Conservation (phyloP, 1,140 invertebrate genomes). For the Melipona quadrifasciata region DNA sequence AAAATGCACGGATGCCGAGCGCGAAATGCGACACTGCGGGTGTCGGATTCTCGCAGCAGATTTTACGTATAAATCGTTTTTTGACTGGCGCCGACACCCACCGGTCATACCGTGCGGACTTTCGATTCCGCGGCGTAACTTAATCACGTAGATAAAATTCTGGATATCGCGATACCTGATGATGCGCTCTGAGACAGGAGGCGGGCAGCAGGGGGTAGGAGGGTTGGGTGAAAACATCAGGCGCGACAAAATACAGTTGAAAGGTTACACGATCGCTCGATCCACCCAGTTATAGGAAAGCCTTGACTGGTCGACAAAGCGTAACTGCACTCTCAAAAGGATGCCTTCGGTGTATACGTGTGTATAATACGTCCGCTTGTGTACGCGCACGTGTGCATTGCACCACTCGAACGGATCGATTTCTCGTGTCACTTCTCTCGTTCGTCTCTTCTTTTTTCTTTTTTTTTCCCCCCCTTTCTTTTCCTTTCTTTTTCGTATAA, state of each 20-base stretch:
- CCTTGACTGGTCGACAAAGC: conserved; percentile 61
- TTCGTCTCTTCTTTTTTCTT: not conserved
- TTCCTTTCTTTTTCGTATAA: not conserved
- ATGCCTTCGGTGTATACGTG: conserved; percentile 28
- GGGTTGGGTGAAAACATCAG: conserved; percentile 34
- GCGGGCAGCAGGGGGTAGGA: not conserved
- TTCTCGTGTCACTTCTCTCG: not conserved
- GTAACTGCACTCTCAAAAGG: conserved; percentile 62
- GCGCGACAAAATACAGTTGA: conserved; percentile 44
- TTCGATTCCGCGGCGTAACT: conserved; percentile 54
- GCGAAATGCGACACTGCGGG: conserved; percentile 46
- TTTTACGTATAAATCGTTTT: conserved; percentile 62
- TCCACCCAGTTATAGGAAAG: conserved; percentile 27
- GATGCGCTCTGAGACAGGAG: conserved; percentile 5
- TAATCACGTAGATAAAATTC: conserved; percentile 43
- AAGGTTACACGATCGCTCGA: conserved; percentile 59
- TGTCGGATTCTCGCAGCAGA: conserved; percentile 52
- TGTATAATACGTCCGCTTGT: not conserved
- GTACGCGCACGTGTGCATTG: not conserved
- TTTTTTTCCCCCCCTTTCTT: not conserved
- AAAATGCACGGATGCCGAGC: conserved; percentile 18
- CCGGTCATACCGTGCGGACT: conserved; percentile 25
- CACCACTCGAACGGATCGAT: not conserved
- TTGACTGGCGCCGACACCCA: conserved; percentile 29
- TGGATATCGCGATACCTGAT: conserved; percentile 19